Base-by-base conservation (phyloP, 1,140 invertebrate genomes). In the Drosophila dunni region DNA sequence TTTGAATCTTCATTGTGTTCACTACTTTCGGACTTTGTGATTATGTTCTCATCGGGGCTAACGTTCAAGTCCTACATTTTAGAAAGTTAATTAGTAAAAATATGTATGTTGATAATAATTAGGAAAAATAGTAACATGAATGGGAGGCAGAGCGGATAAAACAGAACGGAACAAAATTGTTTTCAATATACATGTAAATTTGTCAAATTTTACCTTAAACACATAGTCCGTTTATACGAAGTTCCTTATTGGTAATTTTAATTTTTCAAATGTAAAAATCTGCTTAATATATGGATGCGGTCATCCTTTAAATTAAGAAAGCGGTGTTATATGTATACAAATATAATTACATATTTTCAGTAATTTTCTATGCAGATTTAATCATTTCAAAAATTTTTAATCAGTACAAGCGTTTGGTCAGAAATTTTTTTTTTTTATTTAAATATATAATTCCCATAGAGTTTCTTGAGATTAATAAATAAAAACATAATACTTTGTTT, bases 171-270 rank as follows among this genome's bases (percentile, higher is more conserved):
- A 62, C 57, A 56, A 50, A 74, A 69, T 7, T 62, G 6, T n/a
- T 57, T 69, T 48, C 20, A 62, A 69, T 62, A 63, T 62, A 74
- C 56, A 69, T 57, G 38, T 48, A 51, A 74, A 69, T 63, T 74
- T 61, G 20, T 50, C 48, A 73, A 73, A 61, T 74, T 69, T 74
- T 74, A 74, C 71, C 71, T 74, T 74, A 74, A 65, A 74, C 65
- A 74, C 66, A 74, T 62, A 69, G 65, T 74, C 71, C 71, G 42
- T 57, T 69, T 69, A 74, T 62, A 62, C 17, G 65, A 74, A 50
- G 71, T 69, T 74, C 71, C 65, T 74, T 56, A 74, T 62, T 56
- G 10, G 20, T 64, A 56, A 56, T 63, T 73, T 13, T 6, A 60
- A 60, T 72, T 72, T 58, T 60, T 66, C 38, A 67, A 72, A 72